phyloP scores from a whole-genome alignment of 2,113 vertebrate genomes.

The Cairina moschata region DNA sequence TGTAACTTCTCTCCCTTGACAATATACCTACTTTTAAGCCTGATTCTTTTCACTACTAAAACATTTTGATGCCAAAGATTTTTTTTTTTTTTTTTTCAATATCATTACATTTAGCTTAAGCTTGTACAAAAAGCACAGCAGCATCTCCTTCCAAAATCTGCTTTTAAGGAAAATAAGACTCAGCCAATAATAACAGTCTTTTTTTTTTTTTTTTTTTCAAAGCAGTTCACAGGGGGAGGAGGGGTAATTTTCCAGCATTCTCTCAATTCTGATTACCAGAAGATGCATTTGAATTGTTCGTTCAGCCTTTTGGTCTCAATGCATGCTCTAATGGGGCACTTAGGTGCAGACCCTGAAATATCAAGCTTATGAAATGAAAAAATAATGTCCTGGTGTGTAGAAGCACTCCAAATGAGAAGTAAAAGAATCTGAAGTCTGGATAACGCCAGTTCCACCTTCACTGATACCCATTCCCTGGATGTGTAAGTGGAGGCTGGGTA shows the following conservation, averaged over 20 bases:
- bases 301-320: background rate
- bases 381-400: background rate
- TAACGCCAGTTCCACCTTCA: background rate
- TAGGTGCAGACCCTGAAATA: background rate
- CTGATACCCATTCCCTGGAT: background rate
- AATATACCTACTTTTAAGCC: constrained; percentile 12
- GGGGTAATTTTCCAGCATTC: background rate
- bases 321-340: background rate
- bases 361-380: background rate
- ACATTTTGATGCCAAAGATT: background rate
- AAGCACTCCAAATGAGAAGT: background rate
- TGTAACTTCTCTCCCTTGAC: background rate
- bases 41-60: background rate
- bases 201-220: background rate
- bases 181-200: background rate
- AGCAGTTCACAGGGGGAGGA: background rate
- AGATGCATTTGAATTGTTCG: background rate
- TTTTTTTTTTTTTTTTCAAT: background rate
- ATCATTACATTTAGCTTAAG: background rate
- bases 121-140: background rate
- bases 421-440: background rate
- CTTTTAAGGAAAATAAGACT: constrained; percentile 7
- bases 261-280: background rate
- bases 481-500: background rate
- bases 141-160: background rate